A percentile compares a stretch with the other conserved stretches of the same genome.
These are phyloP conservation scores for Falco novaeseelandiae DNA, from an alignment of 2,797 vertebrate species.

Conservation along the genomic window DNA sequence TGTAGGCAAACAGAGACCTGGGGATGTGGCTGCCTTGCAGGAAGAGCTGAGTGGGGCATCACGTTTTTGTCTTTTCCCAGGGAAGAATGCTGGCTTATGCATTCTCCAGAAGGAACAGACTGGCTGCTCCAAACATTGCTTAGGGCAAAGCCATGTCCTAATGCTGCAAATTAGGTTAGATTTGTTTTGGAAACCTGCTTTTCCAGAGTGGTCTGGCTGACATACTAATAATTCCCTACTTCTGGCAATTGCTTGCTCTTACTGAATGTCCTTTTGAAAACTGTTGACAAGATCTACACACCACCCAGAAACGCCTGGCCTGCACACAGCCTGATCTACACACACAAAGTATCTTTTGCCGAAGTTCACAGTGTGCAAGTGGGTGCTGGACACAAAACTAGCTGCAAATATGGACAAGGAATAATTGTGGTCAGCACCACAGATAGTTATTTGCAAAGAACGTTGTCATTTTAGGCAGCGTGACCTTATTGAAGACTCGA, in stretches of 20 bases:
- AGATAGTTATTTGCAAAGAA: not conserved
- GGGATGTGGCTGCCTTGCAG: not conserved
- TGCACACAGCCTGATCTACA: not conserved
- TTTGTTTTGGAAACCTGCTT: constrained; percentile 48
- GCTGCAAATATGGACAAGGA: not conserved
- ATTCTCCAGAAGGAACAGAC: not conserved
- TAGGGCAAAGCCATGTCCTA: not conserved
- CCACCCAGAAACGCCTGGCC: not conserved
- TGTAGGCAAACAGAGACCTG: not conserved
- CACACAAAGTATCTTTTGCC: not conserved
- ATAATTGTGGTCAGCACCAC: not conserved
- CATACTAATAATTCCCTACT: not conserved
- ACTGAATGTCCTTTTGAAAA: constrained; percentile 28
- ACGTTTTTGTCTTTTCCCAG: not conserved
- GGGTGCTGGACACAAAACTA: not conserved
- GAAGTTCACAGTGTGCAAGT: not conserved
- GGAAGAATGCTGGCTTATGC: not conserved
- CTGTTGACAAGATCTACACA: not conserved
- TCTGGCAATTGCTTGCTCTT: not conserved
- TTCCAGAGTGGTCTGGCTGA: constrained; percentile 31
- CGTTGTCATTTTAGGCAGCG: not conserved
- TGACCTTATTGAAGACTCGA: not conserved
- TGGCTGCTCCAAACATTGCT: not conserved
- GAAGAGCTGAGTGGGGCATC: not conserved
- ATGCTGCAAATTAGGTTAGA: not conserved